These are phyloP conservation scores for Dasysyrphus tricinctus DNA, from an alignment of 2,888 invertebrate genomes.

Conservation along the genomic window DNA sequence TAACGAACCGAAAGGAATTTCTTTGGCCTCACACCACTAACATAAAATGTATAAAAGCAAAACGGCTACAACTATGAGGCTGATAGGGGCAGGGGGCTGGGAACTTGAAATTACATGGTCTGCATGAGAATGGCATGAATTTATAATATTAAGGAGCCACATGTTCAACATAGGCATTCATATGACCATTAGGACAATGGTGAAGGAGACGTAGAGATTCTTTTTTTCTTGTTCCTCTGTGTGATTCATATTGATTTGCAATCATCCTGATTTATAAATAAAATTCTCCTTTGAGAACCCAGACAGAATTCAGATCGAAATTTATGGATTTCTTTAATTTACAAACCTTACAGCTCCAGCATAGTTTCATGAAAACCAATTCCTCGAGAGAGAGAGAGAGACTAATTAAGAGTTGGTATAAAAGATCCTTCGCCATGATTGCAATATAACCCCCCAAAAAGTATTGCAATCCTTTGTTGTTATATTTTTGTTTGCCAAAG, in stretches of 20 bases:
- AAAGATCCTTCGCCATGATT: neutral
- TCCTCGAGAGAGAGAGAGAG: slow-evolving; percentile 2
- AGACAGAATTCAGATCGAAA: slow-evolving; percentile 8
- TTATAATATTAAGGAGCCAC: slow-evolving; percentile 57
- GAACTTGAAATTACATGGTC: slow-evolving; percentile 37
- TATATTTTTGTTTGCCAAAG: slow-evolving; percentile 12
- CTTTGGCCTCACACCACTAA: neutral
- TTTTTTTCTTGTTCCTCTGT: slow-evolving; percentile 14
- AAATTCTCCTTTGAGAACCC: neutral
- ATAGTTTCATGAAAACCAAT: neutral
- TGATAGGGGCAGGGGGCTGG: neutral
- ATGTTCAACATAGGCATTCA: slow-evolving; percentile 50
- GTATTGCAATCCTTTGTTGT: neutral
- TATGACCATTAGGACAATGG: slow-evolving; percentile 42
- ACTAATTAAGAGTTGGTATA: slow-evolving; percentile 37
- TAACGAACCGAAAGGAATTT: slow-evolving; percentile 16
- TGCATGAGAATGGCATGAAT: slow-evolving; percentile 66
- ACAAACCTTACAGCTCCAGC: neutral
- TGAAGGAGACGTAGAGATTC: neutral
- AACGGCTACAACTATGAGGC: neutral
- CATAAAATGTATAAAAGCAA: neutral
- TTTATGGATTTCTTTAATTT: slow-evolving; percentile 41
- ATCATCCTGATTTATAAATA: slow-evolving; percentile 62
- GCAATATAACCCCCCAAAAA: slow-evolving; percentile 20
- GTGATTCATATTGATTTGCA: slow-evolving; percentile 59